Base-by-base conservation (phyloP, 2,113 vertebrate genomes). In the Elachura formosa region DNA sequence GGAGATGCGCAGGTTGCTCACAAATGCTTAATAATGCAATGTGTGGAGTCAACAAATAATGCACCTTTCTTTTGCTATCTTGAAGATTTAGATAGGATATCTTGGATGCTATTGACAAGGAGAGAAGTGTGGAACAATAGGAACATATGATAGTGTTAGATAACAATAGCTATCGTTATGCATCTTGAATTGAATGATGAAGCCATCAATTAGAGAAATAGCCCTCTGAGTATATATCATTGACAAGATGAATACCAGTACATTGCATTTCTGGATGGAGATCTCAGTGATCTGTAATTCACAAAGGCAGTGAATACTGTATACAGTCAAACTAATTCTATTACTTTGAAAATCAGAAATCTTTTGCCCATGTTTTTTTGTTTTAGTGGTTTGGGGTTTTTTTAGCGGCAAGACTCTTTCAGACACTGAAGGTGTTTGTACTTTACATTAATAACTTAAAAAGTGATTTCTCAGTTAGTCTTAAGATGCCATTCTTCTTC, bases 151-250 rank as follows among this genome's bases (percentile, higher is more conserved):
- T 84, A 85, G 68, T 49, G 68, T 69, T 91, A 96, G 91, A 96
- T 96, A 95, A 94, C 90, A 87, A 89, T 76, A 91, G 84, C 67
- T 85, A 80, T 93, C 89, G 38, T 91, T 90, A 91, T 77, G 38
- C 46, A 69, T 64, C 78, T 94, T 71, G 86, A 95, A 77, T 64
- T 90, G 83, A 92, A 92, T 90, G 76, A 94, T 81, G 76, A 92
- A 73, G 83, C 81, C 69, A 86, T 93, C 74, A 64, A 84, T 90
- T 96, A 97, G 84, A 96, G 90, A 93, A 92, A 78, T 56, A 68
- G 62, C 66, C 73, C 49, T 82, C 68, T 63, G 31, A 90, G 62
- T 56, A 83, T 77, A 74, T 84, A 94, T 73, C 84, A 92, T 72
- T 38, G 48, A 91, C 49, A 84, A 88, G 86, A 95, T 81, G 85